Evolutionary conservation across 1,140 invertebrate genomes (phyloP), one percentile per base, ranked within the genome.

Genomic region (Drosophila gunungcola): DNA sequence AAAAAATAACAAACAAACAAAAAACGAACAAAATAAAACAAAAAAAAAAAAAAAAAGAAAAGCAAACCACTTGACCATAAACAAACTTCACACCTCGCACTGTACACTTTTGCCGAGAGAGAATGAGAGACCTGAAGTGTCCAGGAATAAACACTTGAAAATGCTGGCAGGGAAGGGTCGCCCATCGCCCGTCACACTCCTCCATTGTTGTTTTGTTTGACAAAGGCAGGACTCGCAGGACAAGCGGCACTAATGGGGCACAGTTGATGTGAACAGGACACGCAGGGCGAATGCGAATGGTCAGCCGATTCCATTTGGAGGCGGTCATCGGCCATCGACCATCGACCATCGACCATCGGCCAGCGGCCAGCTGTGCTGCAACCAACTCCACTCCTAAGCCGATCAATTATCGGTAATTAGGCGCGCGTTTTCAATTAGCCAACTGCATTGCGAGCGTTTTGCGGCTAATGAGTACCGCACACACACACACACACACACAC

Each of bases 1-100:
- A 45, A 69, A 69, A 57, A 79, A 70, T 46, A 62, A 73, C 41
- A 73, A 61, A 39, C 48, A 51, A 72, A 52, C 41, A 49, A 51
- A 36, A 4, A 7, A 3, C 46, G 27, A 13, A 56, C 32, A 3
- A 10, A 4, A 29, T 9, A 13, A 4, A 6, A 29, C 27, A 69
- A 76, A 76, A 70, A 4, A 29, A n/a, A 13, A 4, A 6, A 29
- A 46, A 69, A 76, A 76, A 70, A 53, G 10, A 32, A 38, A 58
- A 54, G 41, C 54, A 74, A 76, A 38, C 79, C 83, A 88, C 83
- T 86, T 86, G 83, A 88, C 83, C 83, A 88, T 86, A 88, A 88
- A 89, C 80, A 89, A 89, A 88, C 84, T 89, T 88, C 81, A 83
- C 83, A 89, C 83, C 84, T 88, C 79, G 61, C 65, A 89, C 70